phyloP scores from a whole-genome alignment of 2,113 vertebrate species.

The cat (Felis catus) region DNA sequence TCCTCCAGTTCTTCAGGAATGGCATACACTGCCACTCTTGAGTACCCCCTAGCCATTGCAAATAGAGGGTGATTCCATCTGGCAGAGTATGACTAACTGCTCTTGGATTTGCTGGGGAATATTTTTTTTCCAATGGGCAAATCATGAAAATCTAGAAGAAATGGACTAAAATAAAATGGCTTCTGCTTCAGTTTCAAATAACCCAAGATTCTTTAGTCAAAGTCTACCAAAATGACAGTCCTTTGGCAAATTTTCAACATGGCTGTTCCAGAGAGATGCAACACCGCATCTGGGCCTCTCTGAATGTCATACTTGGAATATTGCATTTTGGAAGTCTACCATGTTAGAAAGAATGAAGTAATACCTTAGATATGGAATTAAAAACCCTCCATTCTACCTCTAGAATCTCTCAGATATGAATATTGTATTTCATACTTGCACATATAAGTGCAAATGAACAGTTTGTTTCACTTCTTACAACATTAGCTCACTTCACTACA shows the following conservation, averaged over 20 bases:
- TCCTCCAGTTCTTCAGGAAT: background rate
- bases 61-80: background rate
- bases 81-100: background rate
- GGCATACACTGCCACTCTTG: background rate
- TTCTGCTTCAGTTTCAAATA: slow-evolving; percentile 29
- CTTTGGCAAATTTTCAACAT: slow-evolving; percentile 39
- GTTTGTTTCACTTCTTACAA: slow-evolving; percentile 39
- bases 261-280: slow-evolving; percentile 9
- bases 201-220: slow-evolving; percentile 2
- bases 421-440: slow-evolving; percentile 27
- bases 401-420: slow-evolving; percentile 7
- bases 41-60: background rate
- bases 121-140: background rate
- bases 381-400: slow-evolving; percentile 10
- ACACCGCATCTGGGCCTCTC: background rate
- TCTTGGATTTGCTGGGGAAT: background rate
- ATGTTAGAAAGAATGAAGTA: background rate
- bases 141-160: slow-evolving; percentile 2
- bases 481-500: slow-evolving; percentile 40
- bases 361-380: slow-evolving; percentile 36
- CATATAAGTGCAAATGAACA: slow-evolving; percentile 36
- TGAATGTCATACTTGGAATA: background rate
- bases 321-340: slow-evolving; percentile 21
- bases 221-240: background rate
- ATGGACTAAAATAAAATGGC: background rate